A percentile compares a stretch with the other conserved stretches of the same genome.
phyloP scores from a whole-genome alignment of 2,888 invertebrate species.

The Crocallis elinguaria region DNA sequence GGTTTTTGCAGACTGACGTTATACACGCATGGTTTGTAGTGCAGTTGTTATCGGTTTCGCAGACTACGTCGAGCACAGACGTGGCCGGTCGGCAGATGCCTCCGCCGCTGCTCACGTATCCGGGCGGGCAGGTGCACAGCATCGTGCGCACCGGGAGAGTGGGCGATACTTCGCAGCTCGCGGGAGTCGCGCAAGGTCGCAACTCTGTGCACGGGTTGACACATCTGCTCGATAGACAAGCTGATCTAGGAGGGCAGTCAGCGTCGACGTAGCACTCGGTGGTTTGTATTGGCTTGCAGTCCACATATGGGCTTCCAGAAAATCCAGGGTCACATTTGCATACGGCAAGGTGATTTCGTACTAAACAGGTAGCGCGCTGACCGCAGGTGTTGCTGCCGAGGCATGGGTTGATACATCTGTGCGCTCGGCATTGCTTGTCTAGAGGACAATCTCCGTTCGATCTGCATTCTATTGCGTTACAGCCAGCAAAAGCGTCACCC shows the following conservation, averaged over 20 bases:
- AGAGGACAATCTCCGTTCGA: constrained; percentile 94
- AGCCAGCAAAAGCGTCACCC: constrained; percentile 90
- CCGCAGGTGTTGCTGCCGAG: constrained; percentile 91
- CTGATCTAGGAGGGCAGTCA: constrained; percentile 91
- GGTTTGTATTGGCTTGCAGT: constrained; percentile 89
- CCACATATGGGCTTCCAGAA: constrained; percentile 92
- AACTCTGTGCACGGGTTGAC: constrained; percentile 92
- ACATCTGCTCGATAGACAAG: constrained; percentile 93
- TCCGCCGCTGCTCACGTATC: constrained; percentile 93
- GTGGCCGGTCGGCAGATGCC: constrained; percentile 92
- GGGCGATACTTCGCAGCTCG: constrained; percentile 92
- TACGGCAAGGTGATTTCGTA: constrained; percentile 92
- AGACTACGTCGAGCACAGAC: constrained; percentile 86
- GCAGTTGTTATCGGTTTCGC: constrained; percentile 91
- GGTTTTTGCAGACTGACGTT: constrained; percentile 91
- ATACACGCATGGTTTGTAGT: constrained; percentile 91
- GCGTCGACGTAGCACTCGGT: constrained; percentile 92
- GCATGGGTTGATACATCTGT: constrained; percentile 94
- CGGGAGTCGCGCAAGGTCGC: constrained; percentile 91
- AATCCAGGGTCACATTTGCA: constrained; percentile 92
- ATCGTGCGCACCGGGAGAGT: constrained; percentile 94
- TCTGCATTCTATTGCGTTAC: constrained; percentile 92
- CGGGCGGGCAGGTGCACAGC: constrained; percentile 95
- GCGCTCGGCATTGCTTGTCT: constrained; percentile 93
- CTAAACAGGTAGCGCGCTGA: constrained; percentile 90